Evolutionary conservation across 2,797 vertebrate species (phyloP).

Genomic region (Halcyon badia): DNA sequence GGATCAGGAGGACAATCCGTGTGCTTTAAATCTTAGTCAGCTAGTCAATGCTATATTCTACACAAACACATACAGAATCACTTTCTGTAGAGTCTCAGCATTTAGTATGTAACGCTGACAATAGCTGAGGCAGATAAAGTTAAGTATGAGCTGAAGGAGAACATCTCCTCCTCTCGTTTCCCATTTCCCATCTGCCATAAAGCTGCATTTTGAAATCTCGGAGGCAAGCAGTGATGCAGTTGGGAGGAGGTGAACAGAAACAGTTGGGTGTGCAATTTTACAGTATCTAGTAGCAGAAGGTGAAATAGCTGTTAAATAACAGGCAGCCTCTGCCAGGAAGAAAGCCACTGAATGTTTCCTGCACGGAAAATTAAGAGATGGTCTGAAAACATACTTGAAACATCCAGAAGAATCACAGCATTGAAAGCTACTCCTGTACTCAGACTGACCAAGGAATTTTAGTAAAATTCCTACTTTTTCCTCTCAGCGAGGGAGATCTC

Average conservation of each 20-base stretch:
- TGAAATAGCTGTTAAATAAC: neutral
- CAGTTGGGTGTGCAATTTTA: neutral
- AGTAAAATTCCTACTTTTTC: neutral
- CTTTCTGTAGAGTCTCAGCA: neutral
- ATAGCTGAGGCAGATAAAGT: neutral
- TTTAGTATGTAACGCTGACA: neutral
- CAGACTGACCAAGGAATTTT: neutral
- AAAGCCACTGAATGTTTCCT: neutral
- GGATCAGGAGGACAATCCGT: neutral
- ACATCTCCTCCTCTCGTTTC: neutral
- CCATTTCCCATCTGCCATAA: neutral
- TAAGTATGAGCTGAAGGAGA: neutral
- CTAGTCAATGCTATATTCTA: neutral
- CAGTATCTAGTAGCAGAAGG: neutral
- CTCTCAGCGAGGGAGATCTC: neutral
- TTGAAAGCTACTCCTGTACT: neutral
- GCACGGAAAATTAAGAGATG: neutral
- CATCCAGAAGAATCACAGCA: neutral
- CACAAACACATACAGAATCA: neutral
- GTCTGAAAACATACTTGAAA: neutral
- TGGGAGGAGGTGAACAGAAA: neutral
- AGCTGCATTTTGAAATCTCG: neutral
- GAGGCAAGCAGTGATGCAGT: neutral
- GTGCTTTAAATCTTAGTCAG: neutral
- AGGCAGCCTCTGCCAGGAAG: neutral